Evolutionary conservation across 2,113 vertebrate species (phyloP).

Genomic region (Callithrix jacchus): DNA sequence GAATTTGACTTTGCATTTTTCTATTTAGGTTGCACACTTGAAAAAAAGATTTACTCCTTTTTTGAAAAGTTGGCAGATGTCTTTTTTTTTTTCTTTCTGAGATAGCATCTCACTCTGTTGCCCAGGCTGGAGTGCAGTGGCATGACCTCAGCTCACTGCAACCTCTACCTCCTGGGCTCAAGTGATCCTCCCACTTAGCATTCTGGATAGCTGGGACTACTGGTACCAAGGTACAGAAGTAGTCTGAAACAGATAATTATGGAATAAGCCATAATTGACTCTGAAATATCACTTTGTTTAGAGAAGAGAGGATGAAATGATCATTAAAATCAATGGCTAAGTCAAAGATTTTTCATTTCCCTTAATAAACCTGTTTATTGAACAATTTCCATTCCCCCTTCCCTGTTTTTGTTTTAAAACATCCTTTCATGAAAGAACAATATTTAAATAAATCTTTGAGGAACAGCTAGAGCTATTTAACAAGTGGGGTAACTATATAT

Average conservation of each 20-base stretch:
- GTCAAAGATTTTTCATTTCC: neutral
- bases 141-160: too few species aligned
- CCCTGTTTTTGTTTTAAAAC: constrained; percentile 41
- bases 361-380: constrained; percentile 11
- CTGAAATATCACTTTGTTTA: neutral
- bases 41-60: constrained; percentile 47
- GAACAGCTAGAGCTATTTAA: constrained; percentile 45
- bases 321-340: neutral
- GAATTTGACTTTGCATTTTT: neutral
- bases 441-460: neutral
- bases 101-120: too few species aligned
- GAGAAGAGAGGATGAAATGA: neutral
- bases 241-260: neutral
- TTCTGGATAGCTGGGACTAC: too few species aligned
- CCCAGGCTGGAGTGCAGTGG: too few species aligned
- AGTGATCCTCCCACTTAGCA: too few species aligned
- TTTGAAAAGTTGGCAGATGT: constrained; percentile 88
- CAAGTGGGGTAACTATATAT: constrained; percentile 2
- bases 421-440: neutral
- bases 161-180: too few species aligned
- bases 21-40: neutral
- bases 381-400: neutral
- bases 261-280: neutral
- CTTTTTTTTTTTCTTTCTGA: too few species aligned
- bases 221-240: neutral